Evolutionary conservation across 2,888 invertebrate genomes (phyloP), one percentile per base, ranked within the genome.

Genomic region (Chymomyza procnemis): DNA sequence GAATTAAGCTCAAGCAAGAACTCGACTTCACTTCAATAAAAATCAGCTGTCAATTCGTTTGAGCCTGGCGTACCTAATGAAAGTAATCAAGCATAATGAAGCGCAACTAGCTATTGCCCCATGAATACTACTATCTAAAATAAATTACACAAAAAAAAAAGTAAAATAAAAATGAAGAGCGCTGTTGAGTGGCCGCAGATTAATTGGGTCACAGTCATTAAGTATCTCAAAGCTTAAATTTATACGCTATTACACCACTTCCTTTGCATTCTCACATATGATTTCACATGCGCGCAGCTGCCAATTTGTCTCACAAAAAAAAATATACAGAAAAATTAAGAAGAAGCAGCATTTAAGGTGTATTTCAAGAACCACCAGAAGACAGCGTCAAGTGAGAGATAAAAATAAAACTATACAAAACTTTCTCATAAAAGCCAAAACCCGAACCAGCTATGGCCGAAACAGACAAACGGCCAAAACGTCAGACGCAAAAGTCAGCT

Each of bases 181-280:
- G 46, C 34, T 54, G 54, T 18, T 41, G 34, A 41, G 34, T 64
- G 67, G 68, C 56, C 71, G 60, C 55, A 41, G 68, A 64, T 65
- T 73, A 86, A 85, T 85, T 87, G 75, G 86, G 88, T 88, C 86
- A 87, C 54, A 75, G 74, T 74, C 77, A 85, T 87, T 85, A 85
- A 85, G 73, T 71, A 72, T 75, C 69, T 41, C 34, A 41, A 41
- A 41, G 34, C 34, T 41, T 41, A 79, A 87, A 87, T 83, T 88
- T 81, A 69, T 75, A 85, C 69, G 74, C 81, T 74, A 81, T 87
- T 86, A 83, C n/a, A n/a, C 74, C 85, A 87, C 86, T 86, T 86
- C 88, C 85, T 86, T 73, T 52, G 9, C 8, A 16, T 47, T 19
- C n/a, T n/a, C 9, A 16, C 26, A 61, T 9, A 22, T 18, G 22